Conservation (phyloP, 2,797 vertebrate species). For the Forpus xanthops region DNA sequence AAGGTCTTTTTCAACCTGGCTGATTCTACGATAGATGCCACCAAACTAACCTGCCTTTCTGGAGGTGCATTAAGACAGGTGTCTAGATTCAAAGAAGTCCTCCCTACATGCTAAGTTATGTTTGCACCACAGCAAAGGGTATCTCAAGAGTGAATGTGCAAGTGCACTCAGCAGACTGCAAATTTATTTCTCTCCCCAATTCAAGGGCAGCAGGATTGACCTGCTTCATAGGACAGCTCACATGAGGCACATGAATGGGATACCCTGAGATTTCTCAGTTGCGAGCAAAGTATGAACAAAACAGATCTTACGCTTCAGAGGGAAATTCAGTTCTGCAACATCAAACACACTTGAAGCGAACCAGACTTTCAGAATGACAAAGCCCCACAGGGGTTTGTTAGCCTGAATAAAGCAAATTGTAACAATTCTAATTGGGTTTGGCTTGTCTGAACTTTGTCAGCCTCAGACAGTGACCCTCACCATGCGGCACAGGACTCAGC, state of each 20-base stretch:
- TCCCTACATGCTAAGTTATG: accelerated
- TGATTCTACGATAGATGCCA: not conserved
- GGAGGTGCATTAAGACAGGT: not conserved
- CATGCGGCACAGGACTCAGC: not conserved
- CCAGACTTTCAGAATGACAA: not conserved
- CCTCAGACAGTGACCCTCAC: not conserved
- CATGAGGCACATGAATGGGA: not conserved
- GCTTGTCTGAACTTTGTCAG: not conserved
- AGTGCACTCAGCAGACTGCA: not conserved
- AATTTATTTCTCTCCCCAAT: not conserved
- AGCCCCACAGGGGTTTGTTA: not conserved
- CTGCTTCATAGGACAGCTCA: not conserved
- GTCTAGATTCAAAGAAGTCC: not conserved
- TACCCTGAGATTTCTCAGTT: not conserved
- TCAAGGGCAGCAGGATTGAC: not conserved
- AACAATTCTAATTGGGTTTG: not conserved
- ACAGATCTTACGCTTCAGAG: not conserved
- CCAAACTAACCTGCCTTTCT: not conserved
- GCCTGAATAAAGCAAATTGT: not conserved
- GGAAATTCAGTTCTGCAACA: not conserved
- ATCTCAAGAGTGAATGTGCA: accelerated
- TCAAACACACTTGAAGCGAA: not conserved
- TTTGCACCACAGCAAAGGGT: not conserved
- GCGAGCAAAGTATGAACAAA: not conserved
- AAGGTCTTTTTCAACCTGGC: not conserved